Evolutionary conservation across 2,888 invertebrate genomes (phyloP).

Genomic region (Pristionchus entomophagus): DNA sequence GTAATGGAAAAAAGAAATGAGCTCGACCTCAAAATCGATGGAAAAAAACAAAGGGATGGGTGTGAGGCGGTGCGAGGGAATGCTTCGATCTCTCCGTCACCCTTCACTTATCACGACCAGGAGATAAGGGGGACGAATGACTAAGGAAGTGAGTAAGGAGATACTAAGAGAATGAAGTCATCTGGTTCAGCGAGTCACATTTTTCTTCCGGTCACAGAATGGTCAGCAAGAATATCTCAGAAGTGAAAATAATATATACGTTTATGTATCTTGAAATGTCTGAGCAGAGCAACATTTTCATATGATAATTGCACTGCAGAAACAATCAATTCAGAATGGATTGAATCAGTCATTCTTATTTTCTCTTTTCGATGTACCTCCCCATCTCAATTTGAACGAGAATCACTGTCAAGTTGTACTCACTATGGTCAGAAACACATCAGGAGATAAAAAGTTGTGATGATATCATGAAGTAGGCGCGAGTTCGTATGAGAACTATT

Average conservation of each 20-base stretch:
- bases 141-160: background rate
- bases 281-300: background rate
- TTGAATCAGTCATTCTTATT: too few species aligned
- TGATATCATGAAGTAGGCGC: too few species aligned
- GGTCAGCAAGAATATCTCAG: background rate
- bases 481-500: too few species aligned
- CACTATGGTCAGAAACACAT: too few species aligned
- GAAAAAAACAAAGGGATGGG: slow-evolving; percentile 25
- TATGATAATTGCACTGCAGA: background rate
- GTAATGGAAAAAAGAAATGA: background rate
- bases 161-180: slow-evolving; percentile 8
- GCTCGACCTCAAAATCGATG: background rate
- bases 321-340: too few species aligned
- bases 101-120: background rate
- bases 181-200: background rate
- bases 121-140: slow-evolving; percentile 2
- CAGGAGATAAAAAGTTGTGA: too few species aligned
- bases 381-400: background rate
- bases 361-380: too few species aligned
- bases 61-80: slow-evolving; percentile 3
- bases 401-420: too few species aligned
- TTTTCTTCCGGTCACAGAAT: background rate
- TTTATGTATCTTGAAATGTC: background rate
- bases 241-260: too few species aligned
- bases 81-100: slow-evolving; percentile 22